A percentile compares a stretch with the other conserved stretches of the same genome.
These are phyloP conservation scores for Drosophila burlai DNA, from an alignment of 1,140 invertebrate genomes.

Conservation along the genomic window DNA sequence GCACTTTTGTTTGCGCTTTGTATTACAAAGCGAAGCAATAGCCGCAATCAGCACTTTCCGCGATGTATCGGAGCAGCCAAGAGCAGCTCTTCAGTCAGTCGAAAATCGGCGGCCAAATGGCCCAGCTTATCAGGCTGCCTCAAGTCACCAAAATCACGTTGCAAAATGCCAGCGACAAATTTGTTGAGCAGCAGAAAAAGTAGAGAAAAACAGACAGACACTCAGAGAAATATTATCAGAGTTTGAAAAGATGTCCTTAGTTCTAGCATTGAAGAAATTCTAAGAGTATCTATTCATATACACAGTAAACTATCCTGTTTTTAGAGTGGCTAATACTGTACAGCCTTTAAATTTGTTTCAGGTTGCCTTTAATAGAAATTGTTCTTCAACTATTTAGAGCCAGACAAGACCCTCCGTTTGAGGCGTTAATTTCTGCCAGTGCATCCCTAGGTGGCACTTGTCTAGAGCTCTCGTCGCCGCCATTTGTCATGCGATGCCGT, in stretches of 20 bases:
- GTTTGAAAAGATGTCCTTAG: neutral
- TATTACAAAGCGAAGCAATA: constrained; percentile 52
- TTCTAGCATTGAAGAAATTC: neutral
- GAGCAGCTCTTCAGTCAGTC: constrained; percentile 25
- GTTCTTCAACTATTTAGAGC: neutral
- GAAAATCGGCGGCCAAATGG: constrained; percentile 31
- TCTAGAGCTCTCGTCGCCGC: constrained; percentile 39
- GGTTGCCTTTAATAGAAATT: neutral
- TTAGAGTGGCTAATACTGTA: neutral
- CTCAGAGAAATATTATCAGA: constrained; percentile 7
- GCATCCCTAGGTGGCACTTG: constrained; percentile 64
- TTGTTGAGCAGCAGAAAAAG: constrained; percentile 21
- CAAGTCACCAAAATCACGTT: constrained; percentile 64
- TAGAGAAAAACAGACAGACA: neutral
- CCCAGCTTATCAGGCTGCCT: constrained; percentile 37
- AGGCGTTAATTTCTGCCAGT: constrained; percentile 1
- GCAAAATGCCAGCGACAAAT: constrained; percentile 62
- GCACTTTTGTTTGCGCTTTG: constrained; percentile 59
- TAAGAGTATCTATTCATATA: neutral
- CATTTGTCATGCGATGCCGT: constrained; percentile 74
- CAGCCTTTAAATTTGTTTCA: no score
- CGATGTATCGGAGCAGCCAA: constrained; percentile 20
- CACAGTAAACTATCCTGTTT: neutral
- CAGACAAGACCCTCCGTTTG: no score
- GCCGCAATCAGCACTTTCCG: constrained; percentile 61